A percentile compares a stretch with the other conserved stretches of the same genome.
Evolutionary conservation across 2,113 vertebrate species (phyloP).

Genomic region (Myodes glareolus): DNA sequence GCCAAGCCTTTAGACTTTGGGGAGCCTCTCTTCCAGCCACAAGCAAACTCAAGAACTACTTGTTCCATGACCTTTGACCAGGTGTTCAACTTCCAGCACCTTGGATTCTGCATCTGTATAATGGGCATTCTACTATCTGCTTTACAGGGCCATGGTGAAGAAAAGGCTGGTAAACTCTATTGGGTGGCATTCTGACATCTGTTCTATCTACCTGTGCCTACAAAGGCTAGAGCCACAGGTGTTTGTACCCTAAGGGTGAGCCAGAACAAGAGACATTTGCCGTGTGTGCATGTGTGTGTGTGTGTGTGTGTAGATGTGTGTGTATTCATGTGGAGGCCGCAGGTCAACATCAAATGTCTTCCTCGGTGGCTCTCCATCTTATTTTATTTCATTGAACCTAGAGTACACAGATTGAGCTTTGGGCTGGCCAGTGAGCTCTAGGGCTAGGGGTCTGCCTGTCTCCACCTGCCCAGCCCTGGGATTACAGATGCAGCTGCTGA

Average conservation of each 20-base stretch:
- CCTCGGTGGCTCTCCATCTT: background rate
- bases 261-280: too few species aligned
- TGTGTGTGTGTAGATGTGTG: background rate
- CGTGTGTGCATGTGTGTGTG: background rate
- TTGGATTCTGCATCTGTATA: conserved; percentile 47
- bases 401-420: background rate
- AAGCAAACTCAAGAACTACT: conserved; percentile 4
- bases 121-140: background rate
- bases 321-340: too few species aligned
- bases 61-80: background rate
- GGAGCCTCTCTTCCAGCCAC: conserved; percentile 62
- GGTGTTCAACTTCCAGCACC: background rate
- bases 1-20: conserved; percentile 73
- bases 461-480: background rate
- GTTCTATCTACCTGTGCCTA: background rate
- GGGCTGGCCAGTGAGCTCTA: background rate
- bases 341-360: background rate
- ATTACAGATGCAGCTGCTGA: background rate
- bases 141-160: background rate
- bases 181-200: background rate
- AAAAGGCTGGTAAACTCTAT: background rate
- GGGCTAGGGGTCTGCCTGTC: background rate
- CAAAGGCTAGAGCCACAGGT: background rate
- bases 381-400: background rate
- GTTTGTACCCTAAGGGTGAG: background rate